A percentile compares a stretch with the other conserved stretches of the same genome.
Evolutionary conservation across 2,797 vertebrate genomes (phyloP).

Genomic region (Craterocephalus amniculus): DNA sequence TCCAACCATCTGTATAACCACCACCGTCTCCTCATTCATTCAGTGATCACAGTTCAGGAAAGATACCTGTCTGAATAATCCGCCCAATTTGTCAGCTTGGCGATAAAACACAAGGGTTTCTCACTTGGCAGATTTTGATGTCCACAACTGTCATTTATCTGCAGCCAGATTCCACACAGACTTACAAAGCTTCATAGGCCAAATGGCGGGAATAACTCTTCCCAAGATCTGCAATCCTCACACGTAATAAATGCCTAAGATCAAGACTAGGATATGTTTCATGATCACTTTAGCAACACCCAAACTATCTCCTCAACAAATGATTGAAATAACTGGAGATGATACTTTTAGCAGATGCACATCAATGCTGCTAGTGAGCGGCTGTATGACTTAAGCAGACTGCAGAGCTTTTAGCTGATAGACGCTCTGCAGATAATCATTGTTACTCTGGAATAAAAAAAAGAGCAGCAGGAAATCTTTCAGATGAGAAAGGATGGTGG

Average conservation of each 20-base stretch:
- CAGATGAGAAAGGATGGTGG: slow-evolving; percentile 48
- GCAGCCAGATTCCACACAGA: slow-evolving; percentile 54
- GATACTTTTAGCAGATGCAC: slow-evolving; percentile 43
- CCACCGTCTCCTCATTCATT: slow-evolving; percentile 67
- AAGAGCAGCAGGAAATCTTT: slow-evolving; percentile 60
- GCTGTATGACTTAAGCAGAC: slow-evolving; percentile 46
- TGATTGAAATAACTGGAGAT: slow-evolving; percentile 43
- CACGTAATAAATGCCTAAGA: slow-evolving; percentile 9
- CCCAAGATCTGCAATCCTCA: slow-evolving; percentile 23
- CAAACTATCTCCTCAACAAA: slow-evolving; percentile 11
- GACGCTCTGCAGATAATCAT: slow-evolving; percentile 67
- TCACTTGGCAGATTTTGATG: slow-evolving; percentile 64
- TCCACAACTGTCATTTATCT: slow-evolving; percentile 72
- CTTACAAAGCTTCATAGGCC: slow-evolving; percentile 43
- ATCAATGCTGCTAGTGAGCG: slow-evolving; percentile 58
- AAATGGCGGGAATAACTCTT: slow-evolving; percentile 37
- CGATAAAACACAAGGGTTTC: slow-evolving; percentile 75
- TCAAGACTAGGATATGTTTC: slow-evolving; percentile 12
- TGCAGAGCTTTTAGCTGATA: slow-evolving; percentile 54
- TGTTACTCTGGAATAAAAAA: slow-evolving; percentile 66
- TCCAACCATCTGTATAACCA: slow-evolving; percentile 65
- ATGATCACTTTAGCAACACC: slow-evolving; percentile 11
- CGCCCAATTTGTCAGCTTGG: slow-evolving; percentile 77
- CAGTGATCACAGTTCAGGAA: slow-evolving; percentile 69
- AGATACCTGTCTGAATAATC: slow-evolving; percentile 70